These are phyloP conservation scores for Cossypha polioptera DNA, from an alignment of 2,797 vertebrate genomes.

Conservation along the genomic window DNA sequence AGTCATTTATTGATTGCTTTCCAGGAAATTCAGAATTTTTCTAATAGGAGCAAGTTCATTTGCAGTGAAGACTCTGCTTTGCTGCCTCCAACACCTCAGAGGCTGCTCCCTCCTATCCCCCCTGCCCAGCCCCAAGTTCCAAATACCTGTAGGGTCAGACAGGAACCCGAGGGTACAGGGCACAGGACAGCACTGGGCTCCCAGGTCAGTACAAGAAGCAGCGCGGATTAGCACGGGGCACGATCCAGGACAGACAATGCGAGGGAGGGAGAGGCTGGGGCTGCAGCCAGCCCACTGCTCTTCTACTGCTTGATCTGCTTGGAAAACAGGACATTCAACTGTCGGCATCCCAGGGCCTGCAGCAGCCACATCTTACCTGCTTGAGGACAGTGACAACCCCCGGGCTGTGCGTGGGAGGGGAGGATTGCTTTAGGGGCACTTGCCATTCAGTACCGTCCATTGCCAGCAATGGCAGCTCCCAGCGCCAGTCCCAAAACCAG, in stretches of 20 bases:
- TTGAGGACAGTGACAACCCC: neutral
- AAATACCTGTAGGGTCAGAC: neutral
- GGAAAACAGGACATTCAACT: constrained; percentile 5
- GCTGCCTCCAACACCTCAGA: neutral
- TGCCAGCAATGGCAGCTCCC: constrained; percentile 52
- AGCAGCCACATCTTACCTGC: neutral
- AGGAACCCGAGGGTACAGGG: neutral
- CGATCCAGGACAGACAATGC: neutral
- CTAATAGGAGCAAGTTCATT: constrained; percentile 21
- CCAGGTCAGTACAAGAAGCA: constrained; percentile 11
- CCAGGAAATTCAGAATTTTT: constrained; percentile 41
- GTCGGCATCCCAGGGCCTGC: neutral
- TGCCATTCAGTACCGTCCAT: neutral
- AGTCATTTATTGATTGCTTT: constrained; percentile 67
- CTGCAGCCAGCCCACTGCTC: neutral
- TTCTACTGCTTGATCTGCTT: neutral
- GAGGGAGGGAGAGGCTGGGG: neutral
- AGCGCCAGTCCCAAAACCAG: neutral
- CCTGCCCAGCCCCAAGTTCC: neutral
- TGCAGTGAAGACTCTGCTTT: neutral
- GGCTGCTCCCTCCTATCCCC: neutral
- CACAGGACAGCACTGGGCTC: neutral
- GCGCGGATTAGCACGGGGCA: neutral
- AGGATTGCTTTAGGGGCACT: neutral
- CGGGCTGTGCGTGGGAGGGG: accelerated